Conservation (phyloP, 1,140 invertebrate genomes). For the Scylla paramamosain region DNA sequence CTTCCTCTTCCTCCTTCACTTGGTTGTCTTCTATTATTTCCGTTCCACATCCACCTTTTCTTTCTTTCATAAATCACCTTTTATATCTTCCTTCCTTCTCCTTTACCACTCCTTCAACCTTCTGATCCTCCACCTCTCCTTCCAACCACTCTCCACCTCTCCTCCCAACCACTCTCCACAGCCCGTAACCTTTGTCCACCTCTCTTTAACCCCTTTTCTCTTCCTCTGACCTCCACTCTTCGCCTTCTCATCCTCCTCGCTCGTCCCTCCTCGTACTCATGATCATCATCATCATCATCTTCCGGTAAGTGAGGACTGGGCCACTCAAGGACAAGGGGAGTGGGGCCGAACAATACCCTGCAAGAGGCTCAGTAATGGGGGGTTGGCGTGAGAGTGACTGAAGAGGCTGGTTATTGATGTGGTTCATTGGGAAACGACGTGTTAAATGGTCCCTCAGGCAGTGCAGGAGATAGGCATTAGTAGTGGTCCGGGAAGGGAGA, state of each 20-base stretch:
- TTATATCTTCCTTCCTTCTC: no score
- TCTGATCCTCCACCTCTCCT: no score
- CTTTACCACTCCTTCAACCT: no score
- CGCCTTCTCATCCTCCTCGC: not conserved
- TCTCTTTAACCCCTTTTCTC: not conserved
- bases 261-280: not conserved
- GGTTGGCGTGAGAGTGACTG: not conserved
- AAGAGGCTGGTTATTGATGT: constrained; percentile 1
- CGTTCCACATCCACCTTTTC: not conserved
- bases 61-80: not conserved
- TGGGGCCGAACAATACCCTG: not conserved
- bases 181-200: no score
- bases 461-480: not conserved
- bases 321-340: not conserved
- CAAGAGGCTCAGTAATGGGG: not conserved
- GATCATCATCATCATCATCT: not conserved
- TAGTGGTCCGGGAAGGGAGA: not conserved
- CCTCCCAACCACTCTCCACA: no score
- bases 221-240: not conserved
- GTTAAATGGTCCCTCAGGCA: constrained; percentile 9
- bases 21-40: not conserved
- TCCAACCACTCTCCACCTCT: no score
- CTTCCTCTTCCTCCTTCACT: not conserved
- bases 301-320: not conserved
- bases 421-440: not conserved